Evolutionary conservation across 2,797 vertebrate species (phyloP), one percentile per base, ranked within the genome.

Genomic region (Sarcoramphus papa): DNA sequence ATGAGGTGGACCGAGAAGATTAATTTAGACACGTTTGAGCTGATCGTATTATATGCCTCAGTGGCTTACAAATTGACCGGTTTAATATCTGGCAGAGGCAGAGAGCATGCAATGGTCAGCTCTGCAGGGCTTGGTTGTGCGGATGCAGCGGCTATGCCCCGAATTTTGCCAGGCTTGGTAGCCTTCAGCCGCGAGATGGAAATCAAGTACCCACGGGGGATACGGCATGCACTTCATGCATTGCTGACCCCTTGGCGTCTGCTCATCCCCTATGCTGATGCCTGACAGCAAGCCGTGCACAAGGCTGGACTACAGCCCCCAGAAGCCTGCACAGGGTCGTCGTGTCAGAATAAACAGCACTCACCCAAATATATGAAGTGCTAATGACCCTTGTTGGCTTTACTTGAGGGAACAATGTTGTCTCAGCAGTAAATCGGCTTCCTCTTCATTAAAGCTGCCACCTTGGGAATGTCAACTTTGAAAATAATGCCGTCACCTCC

Each of bases 341-440:
- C 6, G 1, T 54, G 31, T 75, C 85, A 80, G 74, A 88, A 74
- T 82, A 62, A 86, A 70, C 43, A 59, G 48, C 35, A 12, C n/a
- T 75, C 59, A 72, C 63, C 12, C 41, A 67, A 76, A 80, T 57
- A 72, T 59, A 79, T 50, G 73, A 79, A 57, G 88, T 79, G 40
- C 59, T 86, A 91, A 89, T 50, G 53, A 86, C 25, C 35, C 59
- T 82, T 35, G 23, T 53, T 64, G 85, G 63, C 63, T 93, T 95
- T 81, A 64, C 56, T 51, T 67, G 68, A 67, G 73, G 78, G 40
- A 87, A 43, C 53, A 54, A 23, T 19, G 22, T 83, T 86, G 73
- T 80, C 82, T 57, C 59, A 76, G 48, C 73, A 68, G 68, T 85
- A 91, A 88, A 93, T 91, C 15, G 0, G 12, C 53, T 91, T 93